Evolutionary conservation across 2,888 invertebrate species (phyloP).

Genomic region (Slavum lentiscoides): DNA sequence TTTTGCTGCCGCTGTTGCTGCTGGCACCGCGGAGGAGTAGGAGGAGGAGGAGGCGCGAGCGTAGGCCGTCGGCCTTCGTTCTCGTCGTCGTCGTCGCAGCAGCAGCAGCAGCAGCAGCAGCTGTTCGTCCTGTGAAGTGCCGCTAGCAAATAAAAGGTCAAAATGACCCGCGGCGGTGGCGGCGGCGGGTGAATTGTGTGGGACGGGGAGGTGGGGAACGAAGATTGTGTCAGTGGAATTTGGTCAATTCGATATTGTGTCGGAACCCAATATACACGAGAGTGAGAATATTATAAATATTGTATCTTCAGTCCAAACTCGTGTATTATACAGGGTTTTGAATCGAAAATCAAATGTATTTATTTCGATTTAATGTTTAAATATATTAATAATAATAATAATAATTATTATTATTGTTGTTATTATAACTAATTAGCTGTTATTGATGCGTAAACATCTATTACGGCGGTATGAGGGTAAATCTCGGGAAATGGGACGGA

Average conservation of each 20-base stretch:
- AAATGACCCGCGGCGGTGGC: background rate
- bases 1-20: background rate
- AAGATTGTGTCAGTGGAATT: background rate
- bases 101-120: conserved; percentile 30
- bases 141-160: conserved; percentile 34
- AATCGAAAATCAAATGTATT: too few species aligned
- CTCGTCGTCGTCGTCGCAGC: background rate
- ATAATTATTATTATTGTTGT: too few species aligned
- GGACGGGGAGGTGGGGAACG: background rate
- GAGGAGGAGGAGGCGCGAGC: conserved; percentile 36
- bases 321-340: too few species aligned
- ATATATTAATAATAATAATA: too few species aligned
- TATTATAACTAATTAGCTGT: too few species aligned
- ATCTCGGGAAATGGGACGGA: too few species aligned
- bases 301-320: too few species aligned
- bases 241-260: background rate
- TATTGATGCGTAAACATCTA: too few species aligned
- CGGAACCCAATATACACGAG: background rate
- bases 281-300: too few species aligned
- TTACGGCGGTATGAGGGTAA: too few species aligned
- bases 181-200: background rate
- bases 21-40: too few species aligned
- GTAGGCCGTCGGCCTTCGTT: conserved; percentile 45
- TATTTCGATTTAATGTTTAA: too few species aligned
- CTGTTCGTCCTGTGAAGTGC: conserved; percentile 30